Evolutionary conservation across 2,113 vertebrate genomes (phyloP), one percentile per base, ranked within the genome.

Genomic region (Dipodomys spectabilis): DNA sequence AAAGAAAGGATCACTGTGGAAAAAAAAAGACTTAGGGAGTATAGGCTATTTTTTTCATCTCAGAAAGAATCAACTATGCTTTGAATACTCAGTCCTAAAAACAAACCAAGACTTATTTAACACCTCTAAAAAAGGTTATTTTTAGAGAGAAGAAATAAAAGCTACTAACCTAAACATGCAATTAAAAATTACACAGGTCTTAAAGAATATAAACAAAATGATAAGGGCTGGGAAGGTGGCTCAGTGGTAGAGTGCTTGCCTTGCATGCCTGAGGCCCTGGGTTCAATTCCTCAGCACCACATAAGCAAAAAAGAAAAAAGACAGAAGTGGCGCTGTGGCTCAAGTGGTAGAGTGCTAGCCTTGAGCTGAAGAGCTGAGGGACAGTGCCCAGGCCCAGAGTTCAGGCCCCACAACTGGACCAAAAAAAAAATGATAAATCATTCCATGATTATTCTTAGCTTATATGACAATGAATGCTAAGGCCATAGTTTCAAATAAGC

Each of bases 401-500:
- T 49, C 49, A 49, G 12, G 49, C 49, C 49, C 49, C 49, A 49
- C 9, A 2, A 49, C 49, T 49, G 49, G 49, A 9, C 10, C 8
- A 49, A 49, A 49, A 49, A 49, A 49, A 49, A 49, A 49, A 90
- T 49, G 30, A 35, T 20, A 85, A 81, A 84, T 81, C 87, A 22
- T 72, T 94, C 15, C 45, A 86, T 22, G 27, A 86, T 72, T 93
- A 68, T 72, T 74, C 71, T 77, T 88, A 78, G 67, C 30, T 90
- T 84, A 82, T 87, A 83, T 67, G 30, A 88, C 83, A 88, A 94
- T 49, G 39, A 79, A 88, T 39, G 44, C 28, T 49, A 72, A 90
- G 28, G 19, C 84, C 19, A 86, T 73, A 64, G 5, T 94, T 79
- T 35, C 32, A 95, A 85, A 83, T 67, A 93, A 90, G n/a, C 62